These are phyloP conservation scores for Lasioglossum albipes DNA, from an alignment of 1,140 invertebrate species.

Conservation along the genomic window DNA sequence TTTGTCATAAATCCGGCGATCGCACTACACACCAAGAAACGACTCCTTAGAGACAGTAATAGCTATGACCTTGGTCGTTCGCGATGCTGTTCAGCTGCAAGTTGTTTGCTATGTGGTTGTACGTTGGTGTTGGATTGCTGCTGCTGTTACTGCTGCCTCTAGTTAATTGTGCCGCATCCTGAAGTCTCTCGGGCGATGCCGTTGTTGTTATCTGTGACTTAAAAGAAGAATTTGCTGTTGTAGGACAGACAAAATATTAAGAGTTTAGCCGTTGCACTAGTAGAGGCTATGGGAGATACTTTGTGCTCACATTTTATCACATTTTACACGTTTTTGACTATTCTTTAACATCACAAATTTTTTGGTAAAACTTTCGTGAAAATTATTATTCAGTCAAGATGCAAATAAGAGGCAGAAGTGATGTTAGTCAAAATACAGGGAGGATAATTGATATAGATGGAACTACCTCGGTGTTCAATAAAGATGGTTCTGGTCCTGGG, in stretches of 20 bases:
- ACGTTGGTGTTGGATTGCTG: conserved; percentile 65
- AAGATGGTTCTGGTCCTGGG: conserved; percentile 69
- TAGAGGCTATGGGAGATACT: no score
- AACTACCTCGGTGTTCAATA: conserved; percentile 73
- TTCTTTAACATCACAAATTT: no score
- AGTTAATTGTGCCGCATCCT: conserved; percentile 62
- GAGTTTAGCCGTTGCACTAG: no score
- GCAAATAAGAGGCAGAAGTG: no score
- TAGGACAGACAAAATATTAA: no score
- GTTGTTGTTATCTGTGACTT: conserved; percentile 60
- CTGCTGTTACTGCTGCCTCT: conserved; percentile 67
- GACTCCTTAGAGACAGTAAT: conserved; percentile 74
- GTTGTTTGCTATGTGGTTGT: conserved; percentile 74
- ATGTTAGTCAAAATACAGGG: no score
- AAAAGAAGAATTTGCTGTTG: background rate
- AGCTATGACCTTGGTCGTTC: conserved; percentile 78
- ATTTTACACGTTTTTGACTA: no score
- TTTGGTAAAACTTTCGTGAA: no score
- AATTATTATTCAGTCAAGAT: no score
- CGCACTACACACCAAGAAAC: conserved; percentile 65
- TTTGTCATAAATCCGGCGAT: conserved; percentile 54
- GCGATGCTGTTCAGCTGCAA: conserved; percentile 76
- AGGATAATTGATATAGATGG: background rate
- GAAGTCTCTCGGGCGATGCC: conserved; percentile 65
- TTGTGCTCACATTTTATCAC: no score